Evolutionary conservation across 2,888 invertebrate genomes (phyloP), one percentile per base, ranked within the genome.

Genomic region (Eupithecia vulgata): DNA sequence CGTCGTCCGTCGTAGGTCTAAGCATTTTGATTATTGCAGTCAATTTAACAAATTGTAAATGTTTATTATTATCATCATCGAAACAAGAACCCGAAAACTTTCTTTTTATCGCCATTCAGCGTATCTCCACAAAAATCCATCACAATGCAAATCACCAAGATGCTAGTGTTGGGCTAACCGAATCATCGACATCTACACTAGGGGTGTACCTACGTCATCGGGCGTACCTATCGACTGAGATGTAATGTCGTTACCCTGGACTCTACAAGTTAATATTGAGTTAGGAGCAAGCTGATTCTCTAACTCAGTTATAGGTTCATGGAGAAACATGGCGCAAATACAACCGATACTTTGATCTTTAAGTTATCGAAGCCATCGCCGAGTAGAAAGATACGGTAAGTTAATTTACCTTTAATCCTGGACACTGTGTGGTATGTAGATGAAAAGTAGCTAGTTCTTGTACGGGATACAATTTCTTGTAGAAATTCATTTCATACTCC

Each of bases 171-270:
- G 74, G 35, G 70, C 67, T 73, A 75, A 73, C 52, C 67, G 71
- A 73, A 73, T 77, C 72, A 71, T 70, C 74, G 76, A 71, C 67
- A 71, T 73, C 75, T 70, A 75, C 72, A 70, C 71, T 68, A 52
- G 71, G 57, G 67, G 62, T 59, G 72, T 48, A 57, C 42, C 42
- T 25, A 59, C 48, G 21, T 34, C 34, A 3, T 76, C 70, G 67
- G 45, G n/a, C 40, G 69, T 69, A 62, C 61, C 74, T 71, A 71
- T 71, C 72, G 37, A 70, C 77, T 75, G 72, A 77, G 79, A 76
- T 59, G 75, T 81, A 83, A 83, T 72, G 72, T 61, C 72, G 79
- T 83, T 82, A 84, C 72, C 76, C 72, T 73, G 80, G 81, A 76
- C 82, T 62, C 74, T 69, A 64, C 62, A 64, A 76, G 72, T 71